phyloP scores from a whole-genome alignment of 2,797 vertebrate species.

The Calcarius lapponicus region DNA sequence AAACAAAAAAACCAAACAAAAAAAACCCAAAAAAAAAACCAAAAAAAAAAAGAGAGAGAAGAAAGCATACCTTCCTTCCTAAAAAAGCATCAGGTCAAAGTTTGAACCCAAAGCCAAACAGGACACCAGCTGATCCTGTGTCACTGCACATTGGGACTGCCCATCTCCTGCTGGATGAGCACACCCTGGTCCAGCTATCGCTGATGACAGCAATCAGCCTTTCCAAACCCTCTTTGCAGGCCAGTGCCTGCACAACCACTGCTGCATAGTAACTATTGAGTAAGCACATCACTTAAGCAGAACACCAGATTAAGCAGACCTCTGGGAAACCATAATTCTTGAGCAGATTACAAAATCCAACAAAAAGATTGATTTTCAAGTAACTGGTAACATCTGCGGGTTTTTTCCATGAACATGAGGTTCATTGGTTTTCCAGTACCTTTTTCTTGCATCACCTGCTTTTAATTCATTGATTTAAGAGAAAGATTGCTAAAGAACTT shows the following conservation, averaged over 20 bases:
- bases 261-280: not conserved
- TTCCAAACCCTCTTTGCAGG: not conserved
- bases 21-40: too few species aligned
- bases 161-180: not conserved
- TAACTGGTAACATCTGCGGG: not conserved
- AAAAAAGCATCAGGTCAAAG: not conserved
- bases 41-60: not conserved
- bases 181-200: fast-evolving
- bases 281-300: not conserved
- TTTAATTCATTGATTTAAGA: not conserved
- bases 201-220: not conserved
- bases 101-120: not conserved
- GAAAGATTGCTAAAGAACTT: not conserved
- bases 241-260: not conserved
- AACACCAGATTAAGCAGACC: not conserved
- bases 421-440: not conserved
- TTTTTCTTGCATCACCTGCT: not conserved
- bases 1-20: too few species aligned
- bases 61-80: not conserved
- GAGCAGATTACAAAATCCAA: not conserved
- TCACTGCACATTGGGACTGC: not conserved
- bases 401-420: not conserved
- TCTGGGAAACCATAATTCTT: not conserved
- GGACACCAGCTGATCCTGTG: not conserved
- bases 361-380: not conserved